Conservation (phyloP, 2,797 vertebrate genomes). For the Catharus ustulatus region DNA sequence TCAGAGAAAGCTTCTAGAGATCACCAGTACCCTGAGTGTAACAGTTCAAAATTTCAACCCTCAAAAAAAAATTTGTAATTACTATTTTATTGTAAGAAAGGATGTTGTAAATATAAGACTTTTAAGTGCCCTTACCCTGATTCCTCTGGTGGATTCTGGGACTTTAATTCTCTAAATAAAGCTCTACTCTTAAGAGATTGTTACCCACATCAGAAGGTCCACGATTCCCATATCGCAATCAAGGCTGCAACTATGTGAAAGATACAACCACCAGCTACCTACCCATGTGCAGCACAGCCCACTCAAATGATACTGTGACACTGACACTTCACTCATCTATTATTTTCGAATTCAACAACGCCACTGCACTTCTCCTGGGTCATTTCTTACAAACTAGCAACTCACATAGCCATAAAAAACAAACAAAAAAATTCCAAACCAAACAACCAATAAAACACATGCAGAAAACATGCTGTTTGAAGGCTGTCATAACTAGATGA, state of each 20-base stretch:
- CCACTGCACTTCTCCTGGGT: neutral
- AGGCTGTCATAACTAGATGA: neutral
- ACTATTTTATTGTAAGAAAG: neutral
- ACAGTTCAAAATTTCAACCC: neutral
- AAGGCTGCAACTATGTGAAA: neutral
- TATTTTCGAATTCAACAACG: neutral
- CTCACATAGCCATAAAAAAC: neutral
- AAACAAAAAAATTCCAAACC: neutral
- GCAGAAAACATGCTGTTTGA: neutral
- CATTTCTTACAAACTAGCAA: neutral
- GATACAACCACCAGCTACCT: neutral
- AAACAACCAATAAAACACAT: neutral
- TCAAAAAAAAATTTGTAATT: neutral
- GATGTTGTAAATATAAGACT: neutral
- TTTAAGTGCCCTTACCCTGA: neutral
- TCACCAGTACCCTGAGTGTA: no score
- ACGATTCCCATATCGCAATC: neutral
- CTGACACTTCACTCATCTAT: neutral
- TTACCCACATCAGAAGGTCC: neutral
- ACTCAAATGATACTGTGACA: neutral
- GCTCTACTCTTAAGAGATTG: neutral
- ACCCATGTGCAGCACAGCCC: neutral
- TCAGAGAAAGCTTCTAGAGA: neutral
- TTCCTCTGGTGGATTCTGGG: neutral
- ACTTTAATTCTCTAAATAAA: neutral